Percentiles rank a stretch among this genome's conserved stretches.
Conservation (phyloP, 2,888 invertebrate species). For the Phyto melanocephala region DNA sequence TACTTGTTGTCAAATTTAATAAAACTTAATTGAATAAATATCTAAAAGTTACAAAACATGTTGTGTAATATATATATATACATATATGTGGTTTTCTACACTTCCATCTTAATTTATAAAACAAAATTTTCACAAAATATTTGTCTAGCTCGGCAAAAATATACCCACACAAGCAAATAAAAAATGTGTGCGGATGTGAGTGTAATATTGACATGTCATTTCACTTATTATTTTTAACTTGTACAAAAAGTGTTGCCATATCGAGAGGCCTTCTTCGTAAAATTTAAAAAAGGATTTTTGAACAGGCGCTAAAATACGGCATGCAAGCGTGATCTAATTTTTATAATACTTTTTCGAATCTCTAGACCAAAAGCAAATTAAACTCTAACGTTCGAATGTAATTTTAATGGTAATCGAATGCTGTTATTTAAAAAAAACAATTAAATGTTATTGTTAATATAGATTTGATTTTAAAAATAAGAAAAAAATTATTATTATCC, state of each 20-base stretch:
- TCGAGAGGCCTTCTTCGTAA: too few species aligned
- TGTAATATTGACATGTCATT: slow-evolving; percentile 7
- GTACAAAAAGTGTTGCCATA: not conserved
- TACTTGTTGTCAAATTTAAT: not conserved
- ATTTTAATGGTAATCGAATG: too few species aligned
- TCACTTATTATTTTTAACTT: not conserved
- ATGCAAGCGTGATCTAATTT: too few species aligned
- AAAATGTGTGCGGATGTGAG: not conserved
- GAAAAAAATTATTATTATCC: too few species aligned
- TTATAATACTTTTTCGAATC: too few species aligned
- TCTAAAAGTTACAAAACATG: not conserved
- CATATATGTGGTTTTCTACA: slow-evolving; percentile 1
- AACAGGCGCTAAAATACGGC: not conserved
- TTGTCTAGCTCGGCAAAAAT: not conserved
- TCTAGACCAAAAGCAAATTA: too few species aligned
- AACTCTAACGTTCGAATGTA: too few species aligned
- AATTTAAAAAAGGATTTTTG: too few species aligned
- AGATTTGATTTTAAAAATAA: too few species aligned
- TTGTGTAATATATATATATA: not conserved
- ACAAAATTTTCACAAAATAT: not conserved
- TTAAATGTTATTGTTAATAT: too few species aligned
- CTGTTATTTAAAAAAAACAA: too few species aligned
- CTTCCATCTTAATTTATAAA: not conserved
- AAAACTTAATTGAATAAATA: slow-evolving; percentile 6
- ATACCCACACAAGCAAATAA: not conserved